These are phyloP conservation scores for Epinotia demarniana DNA, from an alignment of 2,888 invertebrate species.

Conservation along the genomic window DNA sequence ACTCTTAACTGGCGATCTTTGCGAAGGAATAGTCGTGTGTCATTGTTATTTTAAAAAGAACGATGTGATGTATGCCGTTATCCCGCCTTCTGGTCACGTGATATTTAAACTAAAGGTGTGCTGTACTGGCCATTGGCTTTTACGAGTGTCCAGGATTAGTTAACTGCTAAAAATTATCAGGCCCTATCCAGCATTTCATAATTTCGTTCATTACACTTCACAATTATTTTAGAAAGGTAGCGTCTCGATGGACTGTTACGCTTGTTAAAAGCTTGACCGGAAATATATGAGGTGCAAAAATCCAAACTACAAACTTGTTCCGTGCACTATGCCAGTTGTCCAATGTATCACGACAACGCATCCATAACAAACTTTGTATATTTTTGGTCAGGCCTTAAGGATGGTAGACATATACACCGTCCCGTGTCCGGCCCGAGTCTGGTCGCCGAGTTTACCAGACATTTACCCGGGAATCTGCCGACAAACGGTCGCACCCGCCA, in stretches of 20 bases:
- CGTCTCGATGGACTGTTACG: background rate
- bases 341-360: too few species aligned
- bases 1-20: conserved; percentile 1
- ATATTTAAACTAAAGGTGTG: conserved; percentile 4
- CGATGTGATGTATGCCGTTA: conserved; percentile 14
- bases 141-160: background rate
- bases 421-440: too few species aligned
- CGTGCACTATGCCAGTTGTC: background rate
- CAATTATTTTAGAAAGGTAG: background rate
- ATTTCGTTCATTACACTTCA: too few species aligned
- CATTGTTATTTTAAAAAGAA: background rate
- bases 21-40: conserved; percentile 20
- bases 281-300: background rate
- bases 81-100: conserved; percentile 23
- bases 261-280: background rate
- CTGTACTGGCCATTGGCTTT: background rate
- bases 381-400: background rate
- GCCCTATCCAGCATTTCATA: too few species aligned
- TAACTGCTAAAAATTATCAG: background rate
- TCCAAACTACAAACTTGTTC: background rate
- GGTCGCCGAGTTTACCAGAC: too few species aligned
- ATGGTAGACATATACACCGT: too few species aligned
- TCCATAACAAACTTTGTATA: background rate
- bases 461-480: too few species aligned
- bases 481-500: too few species aligned